phyloP scores from a whole-genome alignment of 2,888 invertebrate genomes.

The Adela reaumurella region DNA sequence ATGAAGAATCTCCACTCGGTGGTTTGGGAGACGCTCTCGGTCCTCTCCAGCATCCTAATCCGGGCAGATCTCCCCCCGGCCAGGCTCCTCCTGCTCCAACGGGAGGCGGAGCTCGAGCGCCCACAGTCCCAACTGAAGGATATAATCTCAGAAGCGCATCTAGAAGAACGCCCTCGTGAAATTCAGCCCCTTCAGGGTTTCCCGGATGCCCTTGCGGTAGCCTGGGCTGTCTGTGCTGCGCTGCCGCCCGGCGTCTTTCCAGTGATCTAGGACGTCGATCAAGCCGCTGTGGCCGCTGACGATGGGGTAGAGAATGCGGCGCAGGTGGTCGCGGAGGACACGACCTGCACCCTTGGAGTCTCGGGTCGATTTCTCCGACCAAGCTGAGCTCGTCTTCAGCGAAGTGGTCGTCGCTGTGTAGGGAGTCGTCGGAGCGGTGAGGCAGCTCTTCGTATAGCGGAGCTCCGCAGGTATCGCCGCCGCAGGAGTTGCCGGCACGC shows the following conservation, averaged over 20 bases:
- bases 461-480: conserved; percentile 53
- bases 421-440: conserved; percentile 55
- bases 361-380: conserved; percentile 43
- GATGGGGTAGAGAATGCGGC: conserved; percentile 51
- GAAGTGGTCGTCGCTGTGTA: conserved; percentile 78
- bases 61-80: conserved; percentile 61
- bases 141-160: conserved; percentile 70
- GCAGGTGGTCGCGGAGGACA: conserved; percentile 47
- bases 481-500: conserved; percentile 53
- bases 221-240: conserved; percentile 41
- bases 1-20: conserved; percentile 70
- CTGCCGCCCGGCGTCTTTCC: conserved; percentile 45
- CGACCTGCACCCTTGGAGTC: conserved; percentile 25
- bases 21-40: conserved; percentile 55
- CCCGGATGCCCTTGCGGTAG: conserved; percentile 21
- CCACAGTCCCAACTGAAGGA: conserved; percentile 67
- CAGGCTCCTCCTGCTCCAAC: conserved; percentile 64
- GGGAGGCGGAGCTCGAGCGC: conserved; percentile 46
- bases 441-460: conserved; percentile 81
- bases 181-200: conserved; percentile 73
- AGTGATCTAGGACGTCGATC: conserved; percentile 55
- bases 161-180: conserved; percentile 76
- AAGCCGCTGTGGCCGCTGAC: conserved; percentile 57
- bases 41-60: conserved; percentile 58
- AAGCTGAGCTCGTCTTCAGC: conserved; percentile 76